These are phyloP conservation scores for Tineola bisselliella DNA, from an alignment of 2,888 invertebrate genomes.

Conservation along the genomic window DNA sequence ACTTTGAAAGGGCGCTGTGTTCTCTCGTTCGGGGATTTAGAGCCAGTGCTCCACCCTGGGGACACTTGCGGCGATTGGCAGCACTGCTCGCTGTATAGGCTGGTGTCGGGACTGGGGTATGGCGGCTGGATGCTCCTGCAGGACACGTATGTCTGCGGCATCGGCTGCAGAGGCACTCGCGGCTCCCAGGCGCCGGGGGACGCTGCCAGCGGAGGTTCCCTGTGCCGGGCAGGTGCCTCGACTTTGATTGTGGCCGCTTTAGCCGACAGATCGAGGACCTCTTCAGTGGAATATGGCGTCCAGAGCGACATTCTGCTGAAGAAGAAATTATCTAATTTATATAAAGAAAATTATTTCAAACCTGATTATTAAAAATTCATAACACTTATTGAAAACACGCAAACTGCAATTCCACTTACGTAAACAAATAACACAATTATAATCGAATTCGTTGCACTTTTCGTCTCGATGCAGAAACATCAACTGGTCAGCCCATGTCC, in stretches of 20 bases:
- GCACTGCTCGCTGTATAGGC: slow-evolving; percentile 18
- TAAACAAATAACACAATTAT: background rate
- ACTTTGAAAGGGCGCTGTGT: slow-evolving; percentile 3
- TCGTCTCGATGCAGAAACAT: background rate
- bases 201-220: background rate
- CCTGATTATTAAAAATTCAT: background rate
- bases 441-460: background rate
- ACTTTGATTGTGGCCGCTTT: background rate
- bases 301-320: slow-evolving; percentile 37
- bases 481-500: background rate
- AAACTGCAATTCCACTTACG: too few species aligned
- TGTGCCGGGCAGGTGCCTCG: background rate
- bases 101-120: slow-evolving; percentile 5
- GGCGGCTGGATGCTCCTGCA: background rate
- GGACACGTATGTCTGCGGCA: background rate
- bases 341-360: too few species aligned
- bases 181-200: slow-evolving; percentile 8
- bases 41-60: slow-evolving; percentile 1
- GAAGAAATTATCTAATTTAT: background rate
- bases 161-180: background rate
- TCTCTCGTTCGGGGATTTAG: background rate
- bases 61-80: slow-evolving; percentile 14
- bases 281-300: slow-evolving; percentile 47
- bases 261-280: slow-evolving; percentile 37
- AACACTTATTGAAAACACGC: too few species aligned